Evolutionary conservation across 2,888 invertebrate species (phyloP).

Genomic region (Synanthedon formicaeformis): DNA sequence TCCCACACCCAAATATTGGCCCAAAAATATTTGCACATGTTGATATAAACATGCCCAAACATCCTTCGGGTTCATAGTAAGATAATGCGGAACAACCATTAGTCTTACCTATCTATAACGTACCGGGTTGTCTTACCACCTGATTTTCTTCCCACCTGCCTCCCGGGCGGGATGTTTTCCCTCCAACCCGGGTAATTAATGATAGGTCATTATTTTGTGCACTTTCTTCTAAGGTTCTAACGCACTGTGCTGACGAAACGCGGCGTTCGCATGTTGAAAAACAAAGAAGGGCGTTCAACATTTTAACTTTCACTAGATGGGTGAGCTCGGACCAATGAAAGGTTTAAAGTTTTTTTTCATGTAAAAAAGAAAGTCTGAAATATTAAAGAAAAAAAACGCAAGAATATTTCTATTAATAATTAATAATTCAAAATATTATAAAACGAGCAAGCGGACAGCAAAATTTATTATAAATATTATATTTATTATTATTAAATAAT

Average conservation of each 20-base stretch:
- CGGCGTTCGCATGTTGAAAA: background rate
- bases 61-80: background rate
- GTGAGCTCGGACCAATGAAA: too few relatives aligned
- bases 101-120: constrained; percentile 18
- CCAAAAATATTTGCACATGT: background rate
- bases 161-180: constrained; percentile 14
- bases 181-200: constrained; percentile 18
- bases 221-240: constrained; percentile 9
- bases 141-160: constrained; percentile 8
- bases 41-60: background rate
- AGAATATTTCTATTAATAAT: too few relatives aligned
- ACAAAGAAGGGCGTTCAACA: too few relatives aligned
- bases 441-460: too few relatives aligned
- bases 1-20: background rate
- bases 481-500: too few relatives aligned
- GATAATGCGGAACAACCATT: constrained; percentile 6
- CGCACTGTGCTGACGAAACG: background rate
- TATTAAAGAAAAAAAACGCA: too few relatives aligned
- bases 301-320: too few relatives aligned
- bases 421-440: too few relatives aligned
- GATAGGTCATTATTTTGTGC: constrained; percentile 18
- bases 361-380: too few relatives aligned
- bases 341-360: too few relatives aligned
- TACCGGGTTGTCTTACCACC: constrained; percentile 11
- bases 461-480: too few relatives aligned